Evolutionary conservation across 2,888 invertebrate genomes (phyloP).

Genomic region (Epistrophella euchroma): DNA sequence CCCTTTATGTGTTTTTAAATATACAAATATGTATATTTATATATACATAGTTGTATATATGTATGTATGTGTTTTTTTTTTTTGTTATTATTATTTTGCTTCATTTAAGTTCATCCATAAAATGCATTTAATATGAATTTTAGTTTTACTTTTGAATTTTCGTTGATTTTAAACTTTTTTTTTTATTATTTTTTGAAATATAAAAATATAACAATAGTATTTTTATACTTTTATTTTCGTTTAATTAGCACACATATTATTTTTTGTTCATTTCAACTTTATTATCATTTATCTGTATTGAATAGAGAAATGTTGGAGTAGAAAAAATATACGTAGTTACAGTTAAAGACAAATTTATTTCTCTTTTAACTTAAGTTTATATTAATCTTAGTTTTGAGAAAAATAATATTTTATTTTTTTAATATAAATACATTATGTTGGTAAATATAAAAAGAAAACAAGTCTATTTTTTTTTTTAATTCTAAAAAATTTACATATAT

Average conservation of each 20-base stretch:
- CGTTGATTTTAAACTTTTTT: conserved; percentile 59
- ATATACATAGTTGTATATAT: too few species aligned
- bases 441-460: neutral
- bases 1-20: conserved; percentile 62
- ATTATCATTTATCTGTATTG: conserved; percentile 57
- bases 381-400: conserved; percentile 11
- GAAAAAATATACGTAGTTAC: conserved; percentile 67
- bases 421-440: conserved; percentile 36
- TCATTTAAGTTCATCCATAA: conserved; percentile 34
- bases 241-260: conserved; percentile 47
- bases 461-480: conserved; percentile 2
- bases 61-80: too few species aligned
- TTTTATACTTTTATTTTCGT: conserved; percentile 58
- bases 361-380: conserved; percentile 30
- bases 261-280: conserved; percentile 47
- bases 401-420: conserved; percentile 17
- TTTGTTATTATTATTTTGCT: neutral
- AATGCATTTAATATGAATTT: conserved; percentile 76
- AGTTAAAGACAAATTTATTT: conserved; percentile 38
- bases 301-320: conserved; percentile 64
- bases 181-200: conserved; percentile 74
- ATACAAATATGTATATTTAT: conserved; percentile 59
- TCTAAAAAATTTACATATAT: conserved; percentile 28
- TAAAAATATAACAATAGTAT: conserved; percentile 76
- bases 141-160: conserved; percentile 69